These are phyloP conservation scores for Blastobasis adustella DNA, from an alignment of 2,888 invertebrate genomes.

Conservation along the genomic window DNA sequence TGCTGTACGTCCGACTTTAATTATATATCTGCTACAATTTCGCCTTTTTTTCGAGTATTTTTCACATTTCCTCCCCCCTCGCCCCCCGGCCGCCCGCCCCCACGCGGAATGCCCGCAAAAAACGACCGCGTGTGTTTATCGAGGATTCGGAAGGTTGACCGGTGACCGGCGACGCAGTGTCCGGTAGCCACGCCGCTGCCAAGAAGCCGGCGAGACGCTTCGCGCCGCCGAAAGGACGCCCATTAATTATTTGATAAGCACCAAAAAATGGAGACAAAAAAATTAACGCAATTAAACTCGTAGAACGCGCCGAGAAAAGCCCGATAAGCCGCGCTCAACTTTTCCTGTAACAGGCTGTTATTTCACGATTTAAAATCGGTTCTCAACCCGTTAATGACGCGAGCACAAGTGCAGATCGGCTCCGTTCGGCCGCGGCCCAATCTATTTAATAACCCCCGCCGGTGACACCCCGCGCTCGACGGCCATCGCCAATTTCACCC, in stretches of 20 bases:
- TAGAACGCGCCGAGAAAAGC: slow-evolving; percentile 53
- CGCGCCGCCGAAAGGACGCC: no score
- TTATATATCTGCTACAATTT: slow-evolving; percentile 76
- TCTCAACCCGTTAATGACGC: slow-evolving; percentile 75
- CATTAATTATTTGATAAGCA: no score
- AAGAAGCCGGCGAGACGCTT: no score
- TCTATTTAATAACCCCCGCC: slow-evolving; percentile 76
- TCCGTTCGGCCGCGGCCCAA: slow-evolving; percentile 76
- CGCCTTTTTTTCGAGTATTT: slow-evolving; percentile 75
- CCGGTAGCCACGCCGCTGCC: no score
- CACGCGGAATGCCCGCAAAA: slow-evolving; percentile 56
- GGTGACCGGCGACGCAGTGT: background rate
- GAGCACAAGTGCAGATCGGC: slow-evolving; percentile 75
- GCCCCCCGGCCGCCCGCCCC: slow-evolving; percentile 46
- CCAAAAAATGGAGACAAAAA: slow-evolving; percentile 21
- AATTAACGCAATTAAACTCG: slow-evolving; percentile 65
- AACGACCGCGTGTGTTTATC: slow-evolving; percentile 50
- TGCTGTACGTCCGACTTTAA: slow-evolving; percentile 70
- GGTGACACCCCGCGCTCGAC: slow-evolving; percentile 73
- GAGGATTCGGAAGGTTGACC: slow-evolving; percentile 8
- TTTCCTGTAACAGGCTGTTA: slow-evolving; percentile 73
- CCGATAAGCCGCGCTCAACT: slow-evolving; percentile 70
- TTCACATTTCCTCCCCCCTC: slow-evolving; percentile 68
- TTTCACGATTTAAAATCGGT: slow-evolving; percentile 74
- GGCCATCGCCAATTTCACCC: slow-evolving; percentile 73